Evolutionary conservation across 2,888 invertebrate species (phyloP).

Genomic region (Neelides folsomi): DNA sequence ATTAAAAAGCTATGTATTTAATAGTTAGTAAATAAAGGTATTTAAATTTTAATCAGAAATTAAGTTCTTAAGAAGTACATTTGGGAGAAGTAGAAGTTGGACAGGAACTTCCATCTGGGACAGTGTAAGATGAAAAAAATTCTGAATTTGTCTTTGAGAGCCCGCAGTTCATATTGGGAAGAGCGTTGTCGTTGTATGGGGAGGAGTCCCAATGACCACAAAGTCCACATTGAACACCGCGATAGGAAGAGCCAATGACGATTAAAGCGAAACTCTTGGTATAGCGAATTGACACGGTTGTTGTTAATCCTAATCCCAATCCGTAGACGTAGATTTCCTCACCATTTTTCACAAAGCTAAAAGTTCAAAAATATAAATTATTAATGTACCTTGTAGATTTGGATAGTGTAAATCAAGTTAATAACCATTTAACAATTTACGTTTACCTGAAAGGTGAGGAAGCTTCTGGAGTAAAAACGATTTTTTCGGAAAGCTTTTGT

Average conservation of each 20-base stretch:
- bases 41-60: too few relatives aligned
- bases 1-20: too few relatives aligned
- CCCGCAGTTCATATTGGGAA: constrained; percentile 15
- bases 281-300: constrained; percentile 17
- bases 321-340: constrained; percentile 19
- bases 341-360: constrained; percentile 21
- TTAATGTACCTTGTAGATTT: not conserved
- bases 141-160: constrained; percentile 13
- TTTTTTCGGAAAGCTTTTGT: not conserved
- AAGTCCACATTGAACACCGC: constrained; percentile 26
- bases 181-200: constrained; percentile 22
- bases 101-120: constrained; percentile 9
- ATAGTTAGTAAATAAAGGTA: too few relatives aligned
- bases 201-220: constrained; percentile 29
- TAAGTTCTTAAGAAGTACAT: too few relatives aligned
- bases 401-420: not conserved
- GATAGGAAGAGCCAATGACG: constrained; percentile 17
- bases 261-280: constrained; percentile 24
- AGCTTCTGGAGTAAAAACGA: not conserved
- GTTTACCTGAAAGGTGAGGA: constrained; percentile 6
- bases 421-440: not conserved
- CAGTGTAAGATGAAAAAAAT: constrained; percentile 17
- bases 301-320: constrained; percentile 2
- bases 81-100: too few relatives aligned
- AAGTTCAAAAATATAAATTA: not conserved